Conservation (phyloP, 1,140 invertebrate species). For the Brachionus asplanchnoidis region DNA sequence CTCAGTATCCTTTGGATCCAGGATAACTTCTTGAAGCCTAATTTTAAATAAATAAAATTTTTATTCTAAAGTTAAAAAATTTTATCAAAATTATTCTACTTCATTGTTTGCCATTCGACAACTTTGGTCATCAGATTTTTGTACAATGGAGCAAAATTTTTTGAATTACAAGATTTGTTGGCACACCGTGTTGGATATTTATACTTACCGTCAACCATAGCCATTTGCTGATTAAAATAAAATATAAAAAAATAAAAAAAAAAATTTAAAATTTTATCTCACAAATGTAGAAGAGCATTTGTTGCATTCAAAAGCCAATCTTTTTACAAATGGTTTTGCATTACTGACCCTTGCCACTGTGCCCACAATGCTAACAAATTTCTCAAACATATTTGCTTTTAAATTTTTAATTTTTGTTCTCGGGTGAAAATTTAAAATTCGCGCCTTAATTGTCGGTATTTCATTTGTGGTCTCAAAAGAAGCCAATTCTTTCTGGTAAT, state of each 20-base stretch:
- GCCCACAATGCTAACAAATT: constrained; percentile 75
- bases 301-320: constrained; percentile 72
- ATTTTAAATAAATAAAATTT: constrained; percentile 54
- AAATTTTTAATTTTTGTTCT: constrained; percentile 32
- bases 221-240: constrained; percentile 42
- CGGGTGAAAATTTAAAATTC: constrained; percentile 30
- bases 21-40: constrained; percentile 56
- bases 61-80: background rate
- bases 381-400: constrained; percentile 58
- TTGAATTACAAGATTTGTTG: constrained; percentile 60
- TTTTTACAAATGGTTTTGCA: constrained; percentile 68
- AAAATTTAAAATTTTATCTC: background rate
- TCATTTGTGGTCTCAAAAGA: constrained; percentile 12
- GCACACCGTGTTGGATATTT: constrained; percentile 52
- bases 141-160: constrained; percentile 65
- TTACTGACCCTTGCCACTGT: constrained; percentile 77
- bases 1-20: constrained; percentile 57
- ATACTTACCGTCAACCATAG: constrained; percentile 55
- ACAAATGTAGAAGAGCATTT: constrained; percentile 65
- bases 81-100: constrained; percentile 55
- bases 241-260: background rate
- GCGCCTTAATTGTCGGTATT: constrained; percentile 27
- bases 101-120: constrained; percentile 71
- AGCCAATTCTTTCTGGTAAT: constrained; percentile 10
- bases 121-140: constrained; percentile 69